Evolutionary conservation across 2,888 invertebrate genomes (phyloP), one percentile per base, ranked within the genome.

Genomic region (Magallana nippona): DNA sequence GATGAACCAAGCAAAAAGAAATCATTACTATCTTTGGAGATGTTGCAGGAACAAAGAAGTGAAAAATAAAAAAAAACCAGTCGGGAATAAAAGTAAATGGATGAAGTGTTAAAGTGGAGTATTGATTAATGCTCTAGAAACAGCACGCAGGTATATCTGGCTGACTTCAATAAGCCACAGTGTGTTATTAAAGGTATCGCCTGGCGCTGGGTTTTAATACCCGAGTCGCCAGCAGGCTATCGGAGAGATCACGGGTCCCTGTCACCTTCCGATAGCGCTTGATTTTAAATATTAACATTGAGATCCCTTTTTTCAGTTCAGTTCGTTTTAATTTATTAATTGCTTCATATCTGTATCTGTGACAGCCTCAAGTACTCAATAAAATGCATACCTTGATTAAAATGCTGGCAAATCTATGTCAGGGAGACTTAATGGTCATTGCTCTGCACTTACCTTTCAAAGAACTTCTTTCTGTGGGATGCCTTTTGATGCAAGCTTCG

Each of bases 151-250:
- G 19, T 19, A 22, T 2, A 63, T 22, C 22, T 32, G 44, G 44
- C 44, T 44, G 44, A 22, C 27, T 13, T 27, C 22, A 63, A 22
- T 27, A 63, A 63, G 22, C 15, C 19, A 63, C 63, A 15, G 27
- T 63, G 27, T 63, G 10, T 22, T 27, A 63, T 63, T 63, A 63
- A 63, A 63, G 63, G 63, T 27, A 63, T 27, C 63, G 22, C 63
- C 27, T 5, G 8, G 27, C 3, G 63, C 27, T 13, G 10, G 19
- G 27, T 13, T 19, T 15, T 13, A 63, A 22, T 22, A 19, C 63
- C 63, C 10, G 27, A 63, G 63, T 27, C 22, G 15, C 27, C 63
- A 63, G 63, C 63, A 22, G 63, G 11, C 63, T 63, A 63, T 63
- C 63, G 15, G 32, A 63, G 63, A 63, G 63, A 63, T 63, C 63